These are phyloP conservation scores for Thera obeliscata DNA, from an alignment of 2,888 invertebrate species.

Conservation along the genomic window DNA sequence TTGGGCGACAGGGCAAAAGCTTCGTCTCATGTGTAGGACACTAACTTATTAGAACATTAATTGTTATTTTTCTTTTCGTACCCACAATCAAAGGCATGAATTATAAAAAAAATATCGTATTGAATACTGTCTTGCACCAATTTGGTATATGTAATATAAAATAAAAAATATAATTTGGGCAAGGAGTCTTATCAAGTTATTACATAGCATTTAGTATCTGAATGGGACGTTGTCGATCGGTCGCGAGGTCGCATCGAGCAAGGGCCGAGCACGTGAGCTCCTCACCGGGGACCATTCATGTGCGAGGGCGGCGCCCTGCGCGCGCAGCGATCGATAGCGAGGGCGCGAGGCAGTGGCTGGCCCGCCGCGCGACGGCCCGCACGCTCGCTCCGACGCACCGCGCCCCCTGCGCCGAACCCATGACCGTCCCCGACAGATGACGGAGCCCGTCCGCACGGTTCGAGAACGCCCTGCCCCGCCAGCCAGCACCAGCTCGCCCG, in stretches of 20 bases:
- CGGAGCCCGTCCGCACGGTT: conserved; percentile 79
- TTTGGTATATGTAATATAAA: neutral
- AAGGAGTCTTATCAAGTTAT: conserved; percentile 24
- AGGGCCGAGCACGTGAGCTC: conserved; percentile 76
- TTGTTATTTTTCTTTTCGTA: neutral
- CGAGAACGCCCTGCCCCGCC: conserved; percentile 62
- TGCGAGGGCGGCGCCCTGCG: conserved; percentile 75
- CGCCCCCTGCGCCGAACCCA: conserved; percentile 59
- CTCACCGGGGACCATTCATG: conserved; percentile 78
- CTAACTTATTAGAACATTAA: neutral
- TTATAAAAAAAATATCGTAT: neutral
- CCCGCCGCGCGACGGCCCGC: conserved; percentile 71
- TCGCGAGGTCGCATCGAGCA: conserved; percentile 56
- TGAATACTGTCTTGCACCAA: neutral
- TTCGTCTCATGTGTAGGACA: neutral
- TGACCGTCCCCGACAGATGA: conserved; percentile 82
- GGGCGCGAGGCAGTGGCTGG: conserved; percentile 72
- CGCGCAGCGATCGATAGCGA: conserved; percentile 72
- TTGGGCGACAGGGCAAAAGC: neutral
- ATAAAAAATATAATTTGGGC: conserved; percentile 5
- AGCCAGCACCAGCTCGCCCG: conserved; percentile 65
- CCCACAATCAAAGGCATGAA: neutral
- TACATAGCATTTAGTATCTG: conserved; percentile 37
- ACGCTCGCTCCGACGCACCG: conserved; percentile 57
- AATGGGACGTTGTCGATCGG: conserved; percentile 50